Evolutionary conservation across 2,888 invertebrate species (phyloP).

Genomic region (Orthosia cruda): DNA sequence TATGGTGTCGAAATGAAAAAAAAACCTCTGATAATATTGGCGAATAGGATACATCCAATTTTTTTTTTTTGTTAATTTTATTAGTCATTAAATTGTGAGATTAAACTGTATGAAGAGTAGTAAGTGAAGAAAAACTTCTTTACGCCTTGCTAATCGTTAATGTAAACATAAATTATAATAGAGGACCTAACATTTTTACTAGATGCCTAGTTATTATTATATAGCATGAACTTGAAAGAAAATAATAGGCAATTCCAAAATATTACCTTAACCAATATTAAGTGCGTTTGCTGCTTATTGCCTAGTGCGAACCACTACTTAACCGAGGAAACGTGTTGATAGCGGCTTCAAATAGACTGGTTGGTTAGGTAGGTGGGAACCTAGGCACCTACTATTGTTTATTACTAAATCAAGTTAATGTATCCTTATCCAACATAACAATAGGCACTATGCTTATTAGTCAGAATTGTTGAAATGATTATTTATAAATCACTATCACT

Average conservation of each 20-base stretch:
- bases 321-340: not conserved
- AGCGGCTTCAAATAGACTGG: constrained; percentile 1
- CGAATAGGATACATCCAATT: not conserved
- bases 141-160: too few species aligned
- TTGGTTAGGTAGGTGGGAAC: not conserved
- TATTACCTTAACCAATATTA: not conserved
- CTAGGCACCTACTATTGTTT: not conserved
- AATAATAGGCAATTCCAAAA: not conserved
- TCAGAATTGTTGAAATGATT: not conserved
- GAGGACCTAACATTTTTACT: not conserved
- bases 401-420: not conserved
- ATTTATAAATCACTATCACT: not conserved
- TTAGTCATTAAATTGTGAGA: not conserved
- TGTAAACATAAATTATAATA: not conserved
- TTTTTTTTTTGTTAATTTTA: not conserved
- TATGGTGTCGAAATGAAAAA: not conserved
- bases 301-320: constrained; percentile 9
- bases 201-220: not conserved
- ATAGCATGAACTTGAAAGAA: not conserved
- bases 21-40: too few species aligned
- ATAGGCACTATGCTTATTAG: not conserved
- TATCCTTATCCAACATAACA: not conserved
- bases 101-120: not conserved
- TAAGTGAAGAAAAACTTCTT: too few species aligned
- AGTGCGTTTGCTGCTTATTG: constrained; percentile 10